Base-by-base conservation (phyloP, 2,113 vertebrate species). In the Dicerorhinus sumatrensis region DNA sequence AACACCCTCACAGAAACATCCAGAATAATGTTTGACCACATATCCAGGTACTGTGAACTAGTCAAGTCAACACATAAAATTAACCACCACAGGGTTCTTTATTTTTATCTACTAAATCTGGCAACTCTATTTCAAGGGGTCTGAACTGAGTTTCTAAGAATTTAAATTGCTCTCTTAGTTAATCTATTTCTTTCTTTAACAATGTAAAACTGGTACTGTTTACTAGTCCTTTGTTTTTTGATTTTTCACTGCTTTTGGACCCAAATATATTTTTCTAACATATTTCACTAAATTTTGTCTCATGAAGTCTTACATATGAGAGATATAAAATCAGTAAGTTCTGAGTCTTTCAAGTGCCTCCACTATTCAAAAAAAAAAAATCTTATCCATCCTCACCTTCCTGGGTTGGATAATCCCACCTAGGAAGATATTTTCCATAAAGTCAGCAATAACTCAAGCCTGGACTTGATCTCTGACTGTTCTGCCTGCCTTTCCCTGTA, bases 21-120 rank as follows among this genome's bases (percentile, higher is more conserved):
- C 18, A 76, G 17, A 76, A 48, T 80, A 76, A 70, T 56, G 20
- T 36, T 63, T 82, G 51, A 69, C 12, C 46, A 83, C 48, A 2
- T 89, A 27, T 69, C 42, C 80, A 31, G 8, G 13, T 4, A 80
- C 72, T 12, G 2, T 67, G 56, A 2, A 25, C 27, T 39, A 62
- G 18, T 65, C 42, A 90, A n/a, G 16, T 17, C 91, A 36, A 79
- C 18, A 54, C 29, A 62, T 1, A 39, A 39, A 75, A 56, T 77
- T 81, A 87, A 36, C 36, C 85, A 70, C 42, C 46, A 81, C 8
- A 76, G 8, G 80, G 25, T 60, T 3, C 42, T 80, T 84, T 87
- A 27, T 95, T 93, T 93, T 91, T 48, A 81, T 85, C 58, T 84
- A 21, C 23, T 58, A 48, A 91, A n/a, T 80, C 20, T 85, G 69